Base-by-base conservation (phyloP, 2,888 invertebrate genomes). In the Spialia ferax region DNA sequence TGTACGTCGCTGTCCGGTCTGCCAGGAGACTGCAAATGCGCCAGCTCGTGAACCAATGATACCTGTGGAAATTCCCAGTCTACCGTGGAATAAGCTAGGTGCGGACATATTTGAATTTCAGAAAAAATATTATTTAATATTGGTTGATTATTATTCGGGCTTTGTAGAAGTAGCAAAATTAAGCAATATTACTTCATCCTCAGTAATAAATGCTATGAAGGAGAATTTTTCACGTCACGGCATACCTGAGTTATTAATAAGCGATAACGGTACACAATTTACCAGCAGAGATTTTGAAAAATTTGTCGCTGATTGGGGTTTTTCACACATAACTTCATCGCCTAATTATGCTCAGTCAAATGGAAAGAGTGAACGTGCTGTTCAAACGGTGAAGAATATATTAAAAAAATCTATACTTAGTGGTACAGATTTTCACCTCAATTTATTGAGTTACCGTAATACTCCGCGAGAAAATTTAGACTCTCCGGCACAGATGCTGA, bases 1-100 rank as follows among this genome's bases (percentile, higher is more conserved):
- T 0, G 76, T 76, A 20, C 72, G 74, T 13, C 35, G 63, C 1
- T 77, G 80, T 54, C 32, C n/a, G 3, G 62, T 69, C 7, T 68
- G 70, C 8, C 56, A 48, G 56, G n/a, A n/a, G n/a, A n/a, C 63
- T 56, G 22, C 56, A 42, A 75, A 1, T 15, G n/a, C 3, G n/a
- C n/a, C n/a, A n/a, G n/a, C n/a, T n/a, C 15, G 52, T 65, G 18
- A n/a, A n/a, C n/a, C n/a, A n/a, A n/a, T n/a, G n/a, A n/a, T n/a
- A n/a, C n/a, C n/a, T n/a, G n/a, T n/a, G n/a, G n/a, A n/a, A n/a
- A n/a, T n/a, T n/a, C n/a, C 59, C 66, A 1, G 11, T 11, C 22
- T 52, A 7, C 60, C 66, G 13, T 61, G 60, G 66, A 18, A 52
- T 32, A 60, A 60, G 52, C 11, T 60, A 11, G 60, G 42, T n/a